Evolutionary conservation across 1,140 invertebrate genomes (phyloP).

Genomic region (Ceratosolen fusciceps): DNA sequence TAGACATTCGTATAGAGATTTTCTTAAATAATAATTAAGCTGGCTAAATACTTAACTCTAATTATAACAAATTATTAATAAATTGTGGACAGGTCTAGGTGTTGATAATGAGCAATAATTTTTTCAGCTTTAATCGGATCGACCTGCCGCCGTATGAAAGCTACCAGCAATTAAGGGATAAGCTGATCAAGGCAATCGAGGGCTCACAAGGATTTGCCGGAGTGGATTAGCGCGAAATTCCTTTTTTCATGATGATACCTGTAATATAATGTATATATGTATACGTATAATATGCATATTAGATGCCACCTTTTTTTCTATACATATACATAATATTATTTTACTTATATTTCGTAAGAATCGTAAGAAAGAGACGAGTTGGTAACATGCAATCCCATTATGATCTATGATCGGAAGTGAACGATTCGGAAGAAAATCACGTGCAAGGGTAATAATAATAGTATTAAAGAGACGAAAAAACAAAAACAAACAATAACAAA

Average conservation of each 20-base stretch:
- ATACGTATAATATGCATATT: slow-evolving; percentile 58
- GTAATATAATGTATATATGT: slow-evolving; percentile 72
- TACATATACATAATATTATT: slow-evolving; percentile 26
- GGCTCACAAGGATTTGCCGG: slow-evolving; percentile 98
- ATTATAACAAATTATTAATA: neutral
- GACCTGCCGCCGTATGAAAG: slow-evolving; percentile 97
- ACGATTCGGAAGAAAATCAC: slow-evolving; percentile 14
- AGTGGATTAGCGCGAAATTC: slow-evolving; percentile 87
- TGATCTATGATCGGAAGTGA: slow-evolving; percentile 15
- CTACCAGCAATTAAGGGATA: slow-evolving; percentile 94
- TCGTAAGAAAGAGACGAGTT: slow-evolving; percentile 34
- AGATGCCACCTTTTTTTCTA: slow-evolving; percentile 41
- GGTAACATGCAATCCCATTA: slow-evolving; percentile 29
- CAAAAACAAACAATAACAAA: slow-evolving; percentile 15
- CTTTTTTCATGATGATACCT: slow-evolving; percentile 71
- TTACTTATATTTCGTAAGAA: slow-evolving; percentile 38
- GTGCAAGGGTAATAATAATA: slow-evolving; percentile 10
- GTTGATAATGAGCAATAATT: slow-evolving; percentile 48
- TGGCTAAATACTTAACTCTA: too few species aligned
- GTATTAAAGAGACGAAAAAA: slow-evolving; percentile 36
- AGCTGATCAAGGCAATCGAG: slow-evolving; percentile 97
- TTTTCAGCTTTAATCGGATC: slow-evolving; percentile 93
- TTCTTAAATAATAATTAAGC: too few species aligned
- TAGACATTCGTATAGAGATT: too few species aligned
- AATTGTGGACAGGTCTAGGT: slow-evolving; percentile 29